phyloP scores from a whole-genome alignment of 2,113 vertebrate genomes.

The Onychostruthus taczanowskii region DNA sequence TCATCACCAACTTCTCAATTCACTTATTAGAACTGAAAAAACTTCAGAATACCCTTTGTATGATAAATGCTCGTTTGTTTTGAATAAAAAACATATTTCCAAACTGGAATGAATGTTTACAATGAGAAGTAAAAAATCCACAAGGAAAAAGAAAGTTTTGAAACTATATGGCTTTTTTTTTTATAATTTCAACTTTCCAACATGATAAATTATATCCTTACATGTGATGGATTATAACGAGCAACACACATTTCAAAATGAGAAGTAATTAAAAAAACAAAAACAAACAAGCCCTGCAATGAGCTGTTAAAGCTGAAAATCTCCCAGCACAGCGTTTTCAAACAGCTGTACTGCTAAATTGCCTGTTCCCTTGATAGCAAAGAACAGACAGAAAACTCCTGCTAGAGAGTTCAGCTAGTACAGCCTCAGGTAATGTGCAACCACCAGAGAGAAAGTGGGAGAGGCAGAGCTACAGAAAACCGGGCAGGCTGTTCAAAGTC shows the following conservation, averaged over 20 bases:
- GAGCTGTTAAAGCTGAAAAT: constrained; percentile 52
- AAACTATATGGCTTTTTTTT: not conserved
- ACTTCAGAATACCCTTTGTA: not conserved
- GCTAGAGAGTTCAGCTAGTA: not conserved
- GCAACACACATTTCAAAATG: constrained; percentile 39
- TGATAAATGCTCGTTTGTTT: not conserved
- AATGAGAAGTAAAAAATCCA: not conserved
- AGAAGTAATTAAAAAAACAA: constrained; percentile 60
- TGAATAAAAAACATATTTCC: not conserved
- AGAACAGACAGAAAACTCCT: constrained; percentile 26
- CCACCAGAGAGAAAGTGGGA: not conserved
- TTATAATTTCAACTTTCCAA: not conserved
- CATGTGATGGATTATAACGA: not conserved
- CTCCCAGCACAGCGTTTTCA: constrained; percentile 12
- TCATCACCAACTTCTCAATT: not conserved
- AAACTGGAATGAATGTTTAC: not conserved
- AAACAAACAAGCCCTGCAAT: constrained; percentile 44
- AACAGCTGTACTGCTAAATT: constrained; percentile 45
- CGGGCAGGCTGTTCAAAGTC: not conserved
- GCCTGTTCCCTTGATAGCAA: constrained; percentile 18
- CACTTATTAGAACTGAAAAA: not conserved
- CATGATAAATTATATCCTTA: constrained; percentile 28
- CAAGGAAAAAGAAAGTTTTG: constrained; percentile 24
- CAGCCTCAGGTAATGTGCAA: constrained; percentile 21
- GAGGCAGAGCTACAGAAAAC: not conserved